Evolutionary conservation across 2,113 vertebrate genomes (phyloP).

Genomic region (Gopherus evgoodei): DNA sequence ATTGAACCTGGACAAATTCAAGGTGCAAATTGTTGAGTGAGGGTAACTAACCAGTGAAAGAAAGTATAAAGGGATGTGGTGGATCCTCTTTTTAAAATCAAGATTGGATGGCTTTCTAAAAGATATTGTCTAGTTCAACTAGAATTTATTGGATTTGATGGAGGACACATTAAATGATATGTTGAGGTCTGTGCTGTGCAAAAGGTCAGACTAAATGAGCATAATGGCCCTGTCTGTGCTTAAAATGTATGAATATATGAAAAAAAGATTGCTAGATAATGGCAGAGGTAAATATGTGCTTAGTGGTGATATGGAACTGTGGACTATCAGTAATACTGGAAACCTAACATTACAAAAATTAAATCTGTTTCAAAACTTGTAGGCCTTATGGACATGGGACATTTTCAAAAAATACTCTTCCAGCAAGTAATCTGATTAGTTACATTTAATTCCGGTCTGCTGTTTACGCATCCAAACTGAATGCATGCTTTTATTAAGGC

Average conservation of each 20-base stretch:
- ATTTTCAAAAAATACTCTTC: background rate
- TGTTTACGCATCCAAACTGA: conserved; percentile 1
- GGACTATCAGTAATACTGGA: background rate
- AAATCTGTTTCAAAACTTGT: background rate
- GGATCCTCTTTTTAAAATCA: background rate
- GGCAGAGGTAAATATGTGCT: background rate
- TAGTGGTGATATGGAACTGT: background rate
- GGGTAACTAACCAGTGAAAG: background rate
- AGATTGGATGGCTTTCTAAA: background rate
- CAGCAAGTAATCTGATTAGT: background rate
- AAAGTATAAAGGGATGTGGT: background rate
- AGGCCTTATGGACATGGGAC: background rate
- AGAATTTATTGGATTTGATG: background rate
- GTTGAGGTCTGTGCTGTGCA: background rate
- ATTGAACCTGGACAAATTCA: background rate
- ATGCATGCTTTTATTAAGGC: background rate
- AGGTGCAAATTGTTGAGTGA: background rate
- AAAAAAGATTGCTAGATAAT: background rate
- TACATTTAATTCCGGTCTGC: background rate
- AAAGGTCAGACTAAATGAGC: background rate
- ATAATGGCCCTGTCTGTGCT: background rate
- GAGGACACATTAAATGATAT: background rate
- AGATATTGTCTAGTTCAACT: background rate
- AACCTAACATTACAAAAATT: background rate
- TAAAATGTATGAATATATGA: background rate